A percentile compares a stretch with the other conserved stretches of the same genome.
These are phyloP conservation scores for Perccottus glenii DNA, from an alignment of 2,113 vertebrate genomes.

Conservation along the genomic window DNA sequence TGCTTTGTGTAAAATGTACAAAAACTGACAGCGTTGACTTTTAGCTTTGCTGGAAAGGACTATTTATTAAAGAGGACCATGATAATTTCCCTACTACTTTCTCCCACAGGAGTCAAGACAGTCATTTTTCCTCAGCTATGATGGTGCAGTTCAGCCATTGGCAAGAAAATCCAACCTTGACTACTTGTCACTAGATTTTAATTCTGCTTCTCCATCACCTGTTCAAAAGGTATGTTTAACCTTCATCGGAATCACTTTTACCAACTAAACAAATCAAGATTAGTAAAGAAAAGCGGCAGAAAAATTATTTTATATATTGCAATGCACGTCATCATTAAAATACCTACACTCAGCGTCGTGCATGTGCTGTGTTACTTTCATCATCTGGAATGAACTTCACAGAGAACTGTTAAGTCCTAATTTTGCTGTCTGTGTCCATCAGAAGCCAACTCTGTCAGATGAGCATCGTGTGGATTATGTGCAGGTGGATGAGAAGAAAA, in stretches of 20 bases:
- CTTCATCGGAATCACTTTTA: neutral
- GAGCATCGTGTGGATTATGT: constrained; percentile 95
- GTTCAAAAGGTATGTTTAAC: constrained; percentile 85
- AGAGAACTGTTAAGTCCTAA: neutral
- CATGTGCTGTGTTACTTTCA: neutral
- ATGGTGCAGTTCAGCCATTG: constrained; percentile 74
- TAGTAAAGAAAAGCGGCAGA: neutral
- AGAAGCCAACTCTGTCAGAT: constrained; percentile 91
- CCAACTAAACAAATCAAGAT: neutral
- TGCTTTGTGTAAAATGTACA: neutral
- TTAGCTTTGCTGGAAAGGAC: neutral
- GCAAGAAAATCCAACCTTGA: constrained; percentile 87
- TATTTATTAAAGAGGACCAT: neutral
- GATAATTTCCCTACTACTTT: constrained; percentile 11
- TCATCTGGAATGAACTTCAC: neutral
- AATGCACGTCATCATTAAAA: too few species aligned
- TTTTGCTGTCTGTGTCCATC: constrained; percentile 18
- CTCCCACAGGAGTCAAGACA: constrained; percentile 79
- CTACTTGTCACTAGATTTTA: constrained; percentile 96
- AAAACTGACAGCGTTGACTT: neutral
- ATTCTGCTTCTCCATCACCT: constrained; percentile 90
- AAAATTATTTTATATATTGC: neutral
- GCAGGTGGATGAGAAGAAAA: constrained; percentile 95
- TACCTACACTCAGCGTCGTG: neutral
- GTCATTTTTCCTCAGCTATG: constrained; percentile 71